Evolutionary conservation across 2,797 vertebrate species (phyloP).

Genomic region (Arrhamphus sclerolepis): DNA sequence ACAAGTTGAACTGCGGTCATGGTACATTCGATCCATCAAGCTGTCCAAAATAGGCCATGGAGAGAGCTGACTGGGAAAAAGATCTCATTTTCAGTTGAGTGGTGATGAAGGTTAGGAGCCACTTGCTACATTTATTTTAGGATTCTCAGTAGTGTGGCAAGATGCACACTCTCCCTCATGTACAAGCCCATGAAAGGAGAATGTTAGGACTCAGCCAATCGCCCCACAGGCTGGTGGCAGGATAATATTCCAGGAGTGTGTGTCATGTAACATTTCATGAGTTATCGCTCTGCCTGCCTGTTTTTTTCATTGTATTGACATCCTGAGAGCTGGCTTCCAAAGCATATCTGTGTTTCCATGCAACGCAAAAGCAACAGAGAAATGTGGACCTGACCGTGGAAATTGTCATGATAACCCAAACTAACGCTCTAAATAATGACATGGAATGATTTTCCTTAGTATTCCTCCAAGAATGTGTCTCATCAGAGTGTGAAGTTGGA

Average conservation of each 20-base stretch:
- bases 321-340: constrained; percentile 55
- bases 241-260: constrained; percentile 85
- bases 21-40: constrained; percentile 76
- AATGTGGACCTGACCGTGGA: constrained; percentile 71
- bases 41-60: constrained; percentile 77
- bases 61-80: constrained; percentile 81
- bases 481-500: constrained; percentile 70
- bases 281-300: constrained; percentile 77
- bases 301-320: constrained; percentile 66
- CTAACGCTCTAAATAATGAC: constrained; percentile 77
- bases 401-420: constrained; percentile 78
- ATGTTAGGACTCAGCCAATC: constrained; percentile 76
- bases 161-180: constrained; percentile 76
- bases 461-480: constrained; percentile 69
- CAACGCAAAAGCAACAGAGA: constrained; percentile 61
- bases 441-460: constrained; percentile 75
- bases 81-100: constrained; percentile 80
- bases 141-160: constrained; percentile 83
- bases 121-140: constrained; percentile 87
- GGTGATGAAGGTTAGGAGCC: constrained; percentile 79
- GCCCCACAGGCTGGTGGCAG: constrained; percentile 74
- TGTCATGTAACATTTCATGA: constrained; percentile 85
- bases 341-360: constrained; percentile 70
- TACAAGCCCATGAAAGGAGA: constrained; percentile 85
- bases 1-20: constrained; percentile 69